Evolutionary conservation across 2,888 invertebrate genomes (phyloP).

Genomic region (Steromphala cineraria): DNA sequence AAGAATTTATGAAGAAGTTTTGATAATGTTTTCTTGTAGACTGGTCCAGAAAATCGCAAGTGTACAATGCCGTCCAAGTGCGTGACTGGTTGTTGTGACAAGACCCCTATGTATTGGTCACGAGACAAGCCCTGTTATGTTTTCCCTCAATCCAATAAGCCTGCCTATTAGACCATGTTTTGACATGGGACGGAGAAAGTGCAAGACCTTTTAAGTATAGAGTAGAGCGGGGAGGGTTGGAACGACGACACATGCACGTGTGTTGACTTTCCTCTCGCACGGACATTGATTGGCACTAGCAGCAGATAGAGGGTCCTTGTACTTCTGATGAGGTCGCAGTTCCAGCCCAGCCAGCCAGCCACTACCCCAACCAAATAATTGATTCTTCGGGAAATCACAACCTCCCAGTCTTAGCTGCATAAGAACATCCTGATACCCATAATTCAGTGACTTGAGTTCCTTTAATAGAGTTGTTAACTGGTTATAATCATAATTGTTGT

Average conservation of each 20-base stretch:
- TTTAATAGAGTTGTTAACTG: too few relatives aligned
- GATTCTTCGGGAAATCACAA: not conserved
- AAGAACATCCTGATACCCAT: too few relatives aligned
- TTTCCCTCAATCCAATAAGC: not conserved
- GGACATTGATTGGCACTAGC: not conserved
- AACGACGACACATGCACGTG: not conserved
- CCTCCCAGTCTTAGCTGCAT: not conserved
- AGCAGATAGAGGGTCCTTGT: not conserved
- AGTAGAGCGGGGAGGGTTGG: not conserved
- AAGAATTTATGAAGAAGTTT: not conserved
- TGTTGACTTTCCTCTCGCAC: not conserved
- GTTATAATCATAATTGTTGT: too few relatives aligned
- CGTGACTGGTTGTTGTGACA: not conserved
- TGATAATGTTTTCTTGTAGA: not conserved
- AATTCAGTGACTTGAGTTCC: too few relatives aligned
- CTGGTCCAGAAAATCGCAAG: not conserved
- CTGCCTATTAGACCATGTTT: not conserved
- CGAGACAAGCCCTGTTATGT: not conserved
- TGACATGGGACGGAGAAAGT: not conserved
- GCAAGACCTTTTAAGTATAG: not conserved
- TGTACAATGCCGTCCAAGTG: not conserved
- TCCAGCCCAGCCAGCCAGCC: not conserved
- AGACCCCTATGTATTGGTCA: not conserved
- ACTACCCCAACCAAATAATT: not conserved
- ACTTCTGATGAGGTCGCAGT: not conserved